Conservation (phyloP, 2,797 vertebrate species). For the Thamnophis elegans region DNA sequence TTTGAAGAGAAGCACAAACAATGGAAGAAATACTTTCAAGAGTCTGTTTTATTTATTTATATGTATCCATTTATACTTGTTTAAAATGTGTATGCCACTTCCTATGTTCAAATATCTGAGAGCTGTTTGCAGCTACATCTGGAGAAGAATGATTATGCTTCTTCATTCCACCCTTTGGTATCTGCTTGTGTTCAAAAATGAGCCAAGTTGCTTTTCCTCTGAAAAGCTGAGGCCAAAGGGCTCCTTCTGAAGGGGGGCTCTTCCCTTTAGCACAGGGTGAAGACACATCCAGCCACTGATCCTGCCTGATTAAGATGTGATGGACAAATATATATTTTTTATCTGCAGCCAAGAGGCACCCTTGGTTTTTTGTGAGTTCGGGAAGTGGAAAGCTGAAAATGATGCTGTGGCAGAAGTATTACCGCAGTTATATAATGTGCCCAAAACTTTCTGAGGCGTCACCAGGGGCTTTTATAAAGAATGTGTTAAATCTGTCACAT, state of each 20-base stretch:
- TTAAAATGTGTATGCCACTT: not conserved
- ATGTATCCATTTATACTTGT: not conserved
- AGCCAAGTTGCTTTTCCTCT: not conserved
- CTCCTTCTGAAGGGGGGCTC: not conserved
- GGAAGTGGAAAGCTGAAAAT: not conserved
- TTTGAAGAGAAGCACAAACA: not conserved
- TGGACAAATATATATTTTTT: not conserved
- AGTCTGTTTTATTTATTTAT: not conserved
- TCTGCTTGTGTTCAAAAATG: not conserved
- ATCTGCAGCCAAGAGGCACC: not conserved
- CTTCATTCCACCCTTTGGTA: not conserved
- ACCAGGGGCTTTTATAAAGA: slow-evolving; percentile 31
- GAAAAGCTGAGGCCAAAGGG: not conserved
- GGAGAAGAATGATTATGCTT: not conserved
- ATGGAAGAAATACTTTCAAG: not conserved
- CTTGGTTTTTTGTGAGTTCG: not conserved
- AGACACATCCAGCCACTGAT: too few species aligned
- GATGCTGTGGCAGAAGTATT: not conserved
- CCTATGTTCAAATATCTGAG: not conserved
- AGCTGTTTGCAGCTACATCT: not conserved
- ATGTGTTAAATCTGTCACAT: slow-evolving; percentile 54
- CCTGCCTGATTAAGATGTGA: not conserved
- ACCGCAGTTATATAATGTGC: not conserved
- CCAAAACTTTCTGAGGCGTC: slow-evolving; percentile 40
- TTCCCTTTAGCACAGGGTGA: not conserved